Conservation (phyloP, 2,797 vertebrate genomes). For the Hydrophis major region DNA sequence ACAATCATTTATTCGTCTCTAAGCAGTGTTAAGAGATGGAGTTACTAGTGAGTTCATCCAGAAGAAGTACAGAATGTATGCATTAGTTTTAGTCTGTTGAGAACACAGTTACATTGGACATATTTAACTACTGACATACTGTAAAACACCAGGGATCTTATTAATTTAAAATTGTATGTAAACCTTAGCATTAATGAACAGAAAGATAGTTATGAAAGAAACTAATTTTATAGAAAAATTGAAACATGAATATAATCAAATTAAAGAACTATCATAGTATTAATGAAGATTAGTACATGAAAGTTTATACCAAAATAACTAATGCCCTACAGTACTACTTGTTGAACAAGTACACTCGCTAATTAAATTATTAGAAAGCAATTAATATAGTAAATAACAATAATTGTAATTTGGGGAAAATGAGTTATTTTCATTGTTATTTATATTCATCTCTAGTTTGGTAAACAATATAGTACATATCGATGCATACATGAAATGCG, state of each 20-base stretch:
- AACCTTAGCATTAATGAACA: neutral
- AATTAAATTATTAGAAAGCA: neutral
- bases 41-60: neutral
- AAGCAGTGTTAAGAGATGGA: neutral
- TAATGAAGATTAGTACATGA: neutral
- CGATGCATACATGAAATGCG: neutral
- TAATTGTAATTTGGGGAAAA: neutral
- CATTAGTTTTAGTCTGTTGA: neutral
- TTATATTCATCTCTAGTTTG: neutral
- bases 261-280: neutral
- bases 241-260: neutral
- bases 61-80: neutral
- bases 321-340: neutral
- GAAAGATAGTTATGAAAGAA: neutral
- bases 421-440: neutral
- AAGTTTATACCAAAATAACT: neutral
- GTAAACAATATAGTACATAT: neutral
- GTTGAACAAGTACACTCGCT: neutral
- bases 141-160: neutral
- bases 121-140: neutral
- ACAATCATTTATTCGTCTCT: neutral
- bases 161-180: neutral
- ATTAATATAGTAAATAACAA: neutral
- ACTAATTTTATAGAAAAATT: neutral
- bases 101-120: neutral